These are phyloP conservation scores for Mesocricetus auratus DNA, from an alignment of 2,113 vertebrate species.

Conservation along the genomic window DNA sequence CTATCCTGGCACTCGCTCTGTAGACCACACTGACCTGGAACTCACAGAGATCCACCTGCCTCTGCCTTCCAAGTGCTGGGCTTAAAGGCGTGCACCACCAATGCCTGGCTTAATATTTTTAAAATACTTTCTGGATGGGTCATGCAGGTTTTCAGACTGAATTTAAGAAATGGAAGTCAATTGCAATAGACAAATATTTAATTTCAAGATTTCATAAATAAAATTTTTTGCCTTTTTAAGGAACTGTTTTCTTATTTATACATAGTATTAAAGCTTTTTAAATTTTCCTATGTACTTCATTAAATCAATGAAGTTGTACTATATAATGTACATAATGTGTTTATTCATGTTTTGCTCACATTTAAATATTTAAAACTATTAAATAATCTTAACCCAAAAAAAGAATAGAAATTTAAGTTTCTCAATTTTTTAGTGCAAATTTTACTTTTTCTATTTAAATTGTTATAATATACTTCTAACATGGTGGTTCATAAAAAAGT, in stretches of 20 bases:
- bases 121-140: conserved; percentile 8
- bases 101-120: no score
- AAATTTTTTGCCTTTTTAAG: conserved; percentile 26
- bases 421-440: conserved; percentile 9
- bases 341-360: conserved; percentile 60
- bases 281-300: conserved; percentile 37
- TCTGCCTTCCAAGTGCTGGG: no score
- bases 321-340: conserved; percentile 41
- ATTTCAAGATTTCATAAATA: conserved; percentile 23
- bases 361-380: conserved; percentile 78
- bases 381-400: conserved; percentile 48
- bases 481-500: conserved; percentile 46
- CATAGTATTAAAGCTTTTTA: conserved; percentile 1
- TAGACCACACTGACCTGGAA: no score
- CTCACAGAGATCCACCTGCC: no score
- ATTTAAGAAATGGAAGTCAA: conserved; percentile 60
- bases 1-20: no score
- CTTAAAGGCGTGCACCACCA: no score
- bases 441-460: conserved; percentile 61
- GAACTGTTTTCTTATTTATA: conserved; percentile 51
- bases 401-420: conserved; percentile 51
- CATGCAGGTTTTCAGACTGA: conserved; percentile 47
- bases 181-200: conserved; percentile 49
- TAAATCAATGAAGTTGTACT: conserved; percentile 61
- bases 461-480: conserved; percentile 51